Evolutionary conservation across 2,888 invertebrate species (phyloP).

Genomic region (Hylaea fasciaria): DNA sequence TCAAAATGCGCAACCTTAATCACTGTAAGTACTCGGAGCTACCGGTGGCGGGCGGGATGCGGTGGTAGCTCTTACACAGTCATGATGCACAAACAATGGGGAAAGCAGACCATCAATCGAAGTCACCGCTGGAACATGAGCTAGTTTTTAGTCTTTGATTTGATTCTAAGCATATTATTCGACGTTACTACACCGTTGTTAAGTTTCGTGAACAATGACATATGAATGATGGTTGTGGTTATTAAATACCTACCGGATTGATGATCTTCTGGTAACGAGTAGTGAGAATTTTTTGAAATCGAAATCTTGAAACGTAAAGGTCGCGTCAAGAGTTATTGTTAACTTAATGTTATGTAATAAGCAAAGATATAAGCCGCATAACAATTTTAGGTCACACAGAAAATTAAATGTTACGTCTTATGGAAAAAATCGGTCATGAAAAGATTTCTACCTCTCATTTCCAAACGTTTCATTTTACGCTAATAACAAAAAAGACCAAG

Average conservation of each 20-base stretch:
- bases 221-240: slow-evolving; percentile 22
- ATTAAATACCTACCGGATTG: slow-evolving; percentile 11
- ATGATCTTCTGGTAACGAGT: slow-evolving; percentile 7
- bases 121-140: slow-evolving; percentile 18
- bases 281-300: slow-evolving; percentile 6
- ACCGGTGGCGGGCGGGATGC: slow-evolving; percentile 5
- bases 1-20: too few species aligned
- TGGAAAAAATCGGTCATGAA: not conserved
- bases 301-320: slow-evolving; percentile 11
- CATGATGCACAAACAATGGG: slow-evolving; percentile 26
- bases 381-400: not conserved
- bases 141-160: slow-evolving; percentile 6
- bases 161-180: slow-evolving; percentile 14
- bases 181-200: slow-evolving; percentile 9
- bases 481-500: slow-evolving; percentile 26
- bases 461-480: slow-evolving; percentile 30
- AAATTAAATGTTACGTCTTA: not conserved
- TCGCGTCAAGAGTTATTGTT: not conserved
- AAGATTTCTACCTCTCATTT: slow-evolving; percentile 16
- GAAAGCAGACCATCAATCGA: slow-evolving; percentile 28
- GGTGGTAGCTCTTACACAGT: slow-evolving; percentile 18
- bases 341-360: too few species aligned
- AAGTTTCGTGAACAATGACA: slow-evolving; percentile 18
- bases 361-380: too few species aligned
- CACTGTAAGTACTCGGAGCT: not conserved